A percentile compares a stretch with the other conserved stretches of the same genome.
Evolutionary conservation across 1,140 invertebrate species (phyloP).

Genomic region (Macrotrachela quadricornifera): DNA sequence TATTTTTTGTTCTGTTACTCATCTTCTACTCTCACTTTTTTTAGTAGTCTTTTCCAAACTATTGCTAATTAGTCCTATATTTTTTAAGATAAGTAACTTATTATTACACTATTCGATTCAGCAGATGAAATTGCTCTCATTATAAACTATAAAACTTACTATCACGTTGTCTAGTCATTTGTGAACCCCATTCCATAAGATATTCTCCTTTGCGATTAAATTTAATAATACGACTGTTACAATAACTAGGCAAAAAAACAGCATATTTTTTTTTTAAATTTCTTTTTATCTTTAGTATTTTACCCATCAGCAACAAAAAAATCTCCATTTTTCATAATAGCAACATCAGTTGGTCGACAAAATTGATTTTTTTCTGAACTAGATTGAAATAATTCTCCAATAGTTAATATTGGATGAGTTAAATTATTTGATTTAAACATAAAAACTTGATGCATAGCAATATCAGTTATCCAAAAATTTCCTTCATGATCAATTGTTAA

Average conservation of each 20-base stretch:
- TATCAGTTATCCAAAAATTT: conserved; percentile 80
- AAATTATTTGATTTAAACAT: conserved; percentile 40
- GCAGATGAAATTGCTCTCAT: too few species aligned
- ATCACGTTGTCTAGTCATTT: too few species aligned
- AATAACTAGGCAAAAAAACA: conserved; percentile 33
- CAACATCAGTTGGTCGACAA: conserved; percentile 79
- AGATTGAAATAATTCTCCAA: conserved; percentile 63
- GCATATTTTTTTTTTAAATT: too few species aligned
- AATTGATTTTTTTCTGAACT: conserved; percentile 52
- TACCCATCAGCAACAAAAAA: conserved; percentile 74
- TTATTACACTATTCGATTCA: too few species aligned
- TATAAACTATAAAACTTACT: too few species aligned
- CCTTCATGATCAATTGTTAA: conserved; percentile 59
- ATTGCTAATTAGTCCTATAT: too few species aligned
- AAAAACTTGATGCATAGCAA: conserved; percentile 73
- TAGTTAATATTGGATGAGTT: conserved; percentile 42
- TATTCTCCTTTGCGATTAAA: conserved; percentile 52
- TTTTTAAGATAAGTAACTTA: too few species aligned
- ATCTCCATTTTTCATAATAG: conserved; percentile 55
- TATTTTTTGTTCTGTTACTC: too few species aligned
- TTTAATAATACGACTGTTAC: conserved; percentile 64
- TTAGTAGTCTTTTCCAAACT: too few species aligned
- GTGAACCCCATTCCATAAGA: conserved; percentile 16
- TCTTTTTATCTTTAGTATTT: too few species aligned
- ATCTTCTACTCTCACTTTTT: too few species aligned